Base-by-base conservation (phyloP, 2,113 vertebrate genomes). In the Pelmatolapia mariae region DNA sequence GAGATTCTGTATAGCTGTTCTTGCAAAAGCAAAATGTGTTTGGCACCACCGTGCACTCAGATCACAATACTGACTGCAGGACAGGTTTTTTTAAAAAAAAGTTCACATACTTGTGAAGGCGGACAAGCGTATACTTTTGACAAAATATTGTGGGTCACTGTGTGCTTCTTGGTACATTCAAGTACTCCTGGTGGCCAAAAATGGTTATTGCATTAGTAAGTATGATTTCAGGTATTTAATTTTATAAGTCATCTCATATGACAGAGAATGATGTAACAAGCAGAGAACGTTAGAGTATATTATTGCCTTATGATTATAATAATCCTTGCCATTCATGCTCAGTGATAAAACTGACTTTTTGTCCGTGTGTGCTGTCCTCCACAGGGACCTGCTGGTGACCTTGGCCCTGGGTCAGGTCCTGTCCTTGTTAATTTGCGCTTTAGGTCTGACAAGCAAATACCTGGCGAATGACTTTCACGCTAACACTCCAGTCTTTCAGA, bases 401-500 rank as follows among this genome's bases (percentile, higher is more conserved):
- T 96, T 99, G 94, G 98, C 97, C 1, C 95, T 99, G 87, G 98
- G 98, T 86, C 98, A 99, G 91, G 97, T 99, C 54, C 95, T 99
- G 86, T 99, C 98, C 40, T 95, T 99, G 85, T 97, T 99, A 82
- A 97, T 99, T 93, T 99, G 98, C 94, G 98, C 97, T 84, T 98
- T 99, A 87, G 96, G 97, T 90, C 96, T 99, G 95, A 99, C 97
- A 16, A 99, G 98, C 96, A 98, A 99, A 94, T 99, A 98, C 95
- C 95, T 99, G 94, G 97, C 97, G 29, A 97, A 98, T 80, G 98
- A 99, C 93, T 99, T 98, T 94, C 98, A 98, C 36, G 98, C 98
- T 93, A 98, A 98, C 92, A 99, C 98, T 3, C 98, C 98, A 3
- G 97, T 99, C 92, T 99, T 99, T 93, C 98, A 99, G 97, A 98